Evolutionary conservation across 2,113 vertebrate species (phyloP).

Genomic region (Campylomormyrus numenius): DNA sequence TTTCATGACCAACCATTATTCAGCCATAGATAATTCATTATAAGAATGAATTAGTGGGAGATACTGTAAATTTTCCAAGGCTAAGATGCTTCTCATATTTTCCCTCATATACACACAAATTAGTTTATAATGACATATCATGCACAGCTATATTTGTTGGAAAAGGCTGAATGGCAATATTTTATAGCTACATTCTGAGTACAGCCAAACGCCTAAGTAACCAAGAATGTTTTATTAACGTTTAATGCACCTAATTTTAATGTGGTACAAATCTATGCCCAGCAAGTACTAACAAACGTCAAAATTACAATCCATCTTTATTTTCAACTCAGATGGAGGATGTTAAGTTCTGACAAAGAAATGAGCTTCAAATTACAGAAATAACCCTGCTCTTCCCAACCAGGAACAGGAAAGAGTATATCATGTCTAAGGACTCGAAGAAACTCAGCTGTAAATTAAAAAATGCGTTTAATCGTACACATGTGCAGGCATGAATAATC

Average conservation of each 20-base stretch:
- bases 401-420: not conserved
- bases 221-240: not conserved
- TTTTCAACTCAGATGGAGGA: not conserved
- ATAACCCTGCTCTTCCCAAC: not conserved
- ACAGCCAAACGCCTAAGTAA: not conserved
- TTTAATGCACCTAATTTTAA: not conserved
- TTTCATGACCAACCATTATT: not conserved
- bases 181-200: not conserved
- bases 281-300: not conserved
- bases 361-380: not conserved
- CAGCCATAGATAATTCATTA: not conserved
- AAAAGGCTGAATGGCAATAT: not conserved
- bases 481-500: not conserved
- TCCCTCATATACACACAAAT: slow-evolving; percentile 30
- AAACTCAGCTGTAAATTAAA: not conserved
- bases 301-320: not conserved
- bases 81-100: slow-evolving; percentile 39
- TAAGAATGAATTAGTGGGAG: not conserved
- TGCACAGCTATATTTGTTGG: not conserved
- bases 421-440: not conserved
- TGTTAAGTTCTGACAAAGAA: not conserved
- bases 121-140: slow-evolving; percentile 7
- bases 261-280: not conserved
- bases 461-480: not conserved
- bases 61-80: slow-evolving; percentile 26